Evolutionary conservation across 1,140 invertebrate genomes (phyloP).

Genomic region (Macrostomum lignano): DNA sequence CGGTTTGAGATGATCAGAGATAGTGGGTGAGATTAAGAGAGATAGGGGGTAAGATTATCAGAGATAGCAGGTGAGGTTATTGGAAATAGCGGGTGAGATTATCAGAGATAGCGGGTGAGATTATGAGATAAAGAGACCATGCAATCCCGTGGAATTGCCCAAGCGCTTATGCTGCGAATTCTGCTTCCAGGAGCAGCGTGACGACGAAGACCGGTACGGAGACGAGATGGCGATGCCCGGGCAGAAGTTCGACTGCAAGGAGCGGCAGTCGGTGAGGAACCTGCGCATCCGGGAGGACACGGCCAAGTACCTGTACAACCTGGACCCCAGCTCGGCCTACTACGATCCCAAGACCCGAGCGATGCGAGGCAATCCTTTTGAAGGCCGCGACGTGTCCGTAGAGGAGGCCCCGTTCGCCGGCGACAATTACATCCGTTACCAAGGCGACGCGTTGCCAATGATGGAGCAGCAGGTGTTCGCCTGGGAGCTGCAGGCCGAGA

Average conservation of each 20-base stretch:
- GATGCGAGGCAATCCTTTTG: slow-evolving; percentile 80
- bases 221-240: slow-evolving; percentile 65
- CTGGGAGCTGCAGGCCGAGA: slow-evolving; percentile 64
- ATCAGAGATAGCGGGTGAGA: too few relatives aligned
- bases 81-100: too few relatives aligned
- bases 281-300: slow-evolving; percentile 89
- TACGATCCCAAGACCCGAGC: slow-evolving; percentile 94
- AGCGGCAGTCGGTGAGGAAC: slow-evolving; percentile 84
- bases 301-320: slow-evolving; percentile 81
- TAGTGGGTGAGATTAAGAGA: too few relatives aligned
- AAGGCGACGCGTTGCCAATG: slow-evolving; percentile 66
- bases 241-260: slow-evolving; percentile 57
- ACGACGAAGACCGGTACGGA: slow-evolving; percentile 33
- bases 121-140: too few relatives aligned
- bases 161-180: too few relatives aligned
- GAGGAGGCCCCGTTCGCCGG: slow-evolving; percentile 33
- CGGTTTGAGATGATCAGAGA: too few relatives aligned
- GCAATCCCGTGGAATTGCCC: too few relatives aligned
- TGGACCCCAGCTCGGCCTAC: slow-evolving; percentile 83
- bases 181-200: too few relatives aligned
- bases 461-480: slow-evolving; percentile 76
- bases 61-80: too few relatives aligned
- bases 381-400: slow-evolving; percentile 11
- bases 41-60: too few relatives aligned
- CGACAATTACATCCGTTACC: slow-evolving; percentile 74